Evolutionary conservation across 1,140 invertebrate genomes (phyloP), one percentile per base, ranked within the genome.

Genomic region (Philopotamus ludificatus): DNA sequence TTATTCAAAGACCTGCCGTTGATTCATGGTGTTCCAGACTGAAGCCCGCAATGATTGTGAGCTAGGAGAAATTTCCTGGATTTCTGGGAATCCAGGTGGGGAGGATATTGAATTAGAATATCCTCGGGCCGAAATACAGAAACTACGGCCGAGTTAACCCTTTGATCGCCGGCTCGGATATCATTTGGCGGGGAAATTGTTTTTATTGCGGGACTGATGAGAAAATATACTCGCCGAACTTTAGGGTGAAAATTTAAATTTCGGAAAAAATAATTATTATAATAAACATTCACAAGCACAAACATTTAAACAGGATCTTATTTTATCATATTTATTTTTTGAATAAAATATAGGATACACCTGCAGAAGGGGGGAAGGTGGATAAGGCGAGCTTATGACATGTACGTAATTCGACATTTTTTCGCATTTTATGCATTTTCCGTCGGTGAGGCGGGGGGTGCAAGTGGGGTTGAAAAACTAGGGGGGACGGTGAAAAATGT

Each of bases 401-500:
- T 47, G n/a, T n/a, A 9, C 44, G 15, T 20, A 47, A 47, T 47
- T 47, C 44, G 44, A 20, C 10, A 8, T 60, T 44, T 44, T 47
- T 25, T 60, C 57, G 22, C n/a, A 10, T 41, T 60, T 58, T 45
- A 60, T 15, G 22, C 7, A 54, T 54, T 20, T 23, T n/a, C 15
- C 12, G 15, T 22, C 10, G 47, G 47, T 22, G 34, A 34, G 34
- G 23, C 44, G 26, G 22, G 22, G 23, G 42, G n/a, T n/a, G n/a
- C n/a, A n/a, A n/a, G n/a, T n/a, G n/a, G n/a, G n/a, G n/a, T n/a
- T n/a, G n/a, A n/a, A n/a, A 25, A 28, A 16, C 7, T 22, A 59
- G 63, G 49, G 42, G 18, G n/a, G 39, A 51, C 44, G 25, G 50
- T 59, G 49, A 53, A 57, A 65, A 60, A 44, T 60, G 42, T 39